phyloP scores from a whole-genome alignment of 1,140 invertebrate genomes.

The Popillia japonica region DNA sequence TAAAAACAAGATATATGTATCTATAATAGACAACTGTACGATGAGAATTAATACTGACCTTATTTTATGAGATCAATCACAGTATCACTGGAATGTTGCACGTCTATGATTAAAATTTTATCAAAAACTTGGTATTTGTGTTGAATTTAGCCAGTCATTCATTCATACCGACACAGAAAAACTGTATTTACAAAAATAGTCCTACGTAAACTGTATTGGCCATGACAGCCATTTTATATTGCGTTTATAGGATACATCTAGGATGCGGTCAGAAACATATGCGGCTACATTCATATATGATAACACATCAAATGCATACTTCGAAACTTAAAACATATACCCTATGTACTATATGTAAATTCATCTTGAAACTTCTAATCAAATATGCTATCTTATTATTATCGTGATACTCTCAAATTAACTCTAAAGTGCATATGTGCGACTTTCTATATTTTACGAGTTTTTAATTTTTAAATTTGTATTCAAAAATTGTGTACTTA shows the following conservation, averaged over 20 bases:
- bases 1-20: background rate
- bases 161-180: slow-evolving; percentile 35
- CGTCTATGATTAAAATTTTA: slow-evolving; percentile 24
- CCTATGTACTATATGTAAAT: no score
- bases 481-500: no score
- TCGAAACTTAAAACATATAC: background rate
- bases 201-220: slow-evolving; percentile 32
- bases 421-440: no score
- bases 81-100: slow-evolving; percentile 33
- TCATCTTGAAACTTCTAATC: no score
- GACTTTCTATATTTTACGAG: no score
- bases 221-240: slow-evolving; percentile 38
- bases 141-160: background rate
- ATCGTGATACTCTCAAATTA: no score
- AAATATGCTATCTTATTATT: no score
- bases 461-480: no score
- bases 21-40: background rate
- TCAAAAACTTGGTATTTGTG: slow-evolving; percentile 21
- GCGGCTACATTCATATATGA: slow-evolving; percentile 21
- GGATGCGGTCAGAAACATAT: slow-evolving; percentile 22
- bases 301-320: background rate
- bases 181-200: slow-evolving; percentile 33
- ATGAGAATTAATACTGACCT: slow-evolving; percentile 34
- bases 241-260: slow-evolving; percentile 35
- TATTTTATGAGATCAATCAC: slow-evolving; percentile 37